Evolutionary conservation across 2,888 invertebrate species (phyloP), one percentile per base, ranked within the genome.

Genomic region (Chloromyia formosa): DNA sequence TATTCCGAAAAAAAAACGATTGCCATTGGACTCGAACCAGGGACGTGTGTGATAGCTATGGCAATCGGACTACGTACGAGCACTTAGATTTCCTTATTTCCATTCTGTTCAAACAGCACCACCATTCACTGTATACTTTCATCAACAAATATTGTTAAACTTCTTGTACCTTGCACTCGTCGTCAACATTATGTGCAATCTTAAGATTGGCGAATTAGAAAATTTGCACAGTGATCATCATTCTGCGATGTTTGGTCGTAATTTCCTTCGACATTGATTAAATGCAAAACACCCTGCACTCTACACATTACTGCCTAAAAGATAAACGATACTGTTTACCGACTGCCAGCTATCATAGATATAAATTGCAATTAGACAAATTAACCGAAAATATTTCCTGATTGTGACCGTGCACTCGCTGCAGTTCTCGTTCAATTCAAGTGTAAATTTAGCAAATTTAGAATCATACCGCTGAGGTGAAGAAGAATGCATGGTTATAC

Each of bases 181-280:
- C 49, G 16, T 49, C 18, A 18, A 20, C 12, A 20, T 20, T 5
- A 64, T 64, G 62, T 42, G 42, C 12, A 64, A 64, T 64, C 20
- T 54, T 54, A 69, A 71, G 71, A 71, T 71, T 56, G n/a, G 9
- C 18, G 27, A 71, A 53, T 62, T 22, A 66, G 66, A 66, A 62
- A 66, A 35, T 66, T 69, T 71, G 27, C 27, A 35, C 27, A 71
- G 40, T 71, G 56, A 56, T 71, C 71, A 27, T 71, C 56, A 27
- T 23, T 14, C 10, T 62, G 23, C 20, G 23, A 27, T 62, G 69
- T 69, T 71, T 42, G 35, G 42, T 56, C 56, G 71, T 71, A 71
- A 71, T 71, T 71, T 71, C 58, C 20, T 56, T 56, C 56, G 71
- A 71, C 71, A 71, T 71, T 71, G 71, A 71, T 71, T 71, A 71